Evolutionary conservation across 2,797 vertebrate species (phyloP), one percentile per base, ranked within the genome.

Genomic region (Peromyscus attwateri): DNA sequence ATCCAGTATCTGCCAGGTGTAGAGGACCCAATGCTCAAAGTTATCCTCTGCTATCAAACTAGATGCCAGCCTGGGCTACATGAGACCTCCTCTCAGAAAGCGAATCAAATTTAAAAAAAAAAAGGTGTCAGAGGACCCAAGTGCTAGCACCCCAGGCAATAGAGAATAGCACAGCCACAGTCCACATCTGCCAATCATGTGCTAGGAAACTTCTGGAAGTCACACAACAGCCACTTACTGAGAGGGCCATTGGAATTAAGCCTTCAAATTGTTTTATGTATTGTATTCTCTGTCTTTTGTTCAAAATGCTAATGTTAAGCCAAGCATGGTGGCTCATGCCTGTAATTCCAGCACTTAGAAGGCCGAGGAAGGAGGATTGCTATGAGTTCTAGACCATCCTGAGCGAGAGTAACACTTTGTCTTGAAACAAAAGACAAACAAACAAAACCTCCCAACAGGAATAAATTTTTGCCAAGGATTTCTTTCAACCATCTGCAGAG

Each of bases 231-330:
- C 46, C 25, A 1, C 11, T 92, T 31, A 31, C 77, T 87, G 76
- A 34, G 68, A 91, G 55, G 52, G 81, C 66, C 52, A 52, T 17
- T 77, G 6, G 46, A 14, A 25, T 57, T 62, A 4, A 6, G 16
- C 57, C 2, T 79, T 89, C 21, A n/a, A 49, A 7, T 71, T 19
- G 49, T 43, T 87, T 80, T 90, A 25, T 87, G 43, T 88, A 64
- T 84, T 82, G n/a, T 75, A 37, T 90, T 64, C 17, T 91, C 49
- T 21, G 62, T 85, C 46, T 94, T 91, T 92, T 66, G 77, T 16
- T 95, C 57, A 76, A 95, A 95, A 85, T 71, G 6, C 66, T 92
- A 89, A 70, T 27, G 82, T 75, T 89, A 80, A 87, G 3, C 10
- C 23, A 40, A 52, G n/a, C 5, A 12, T 23, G 37, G 70, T 60